A percentile compares a stretch with the other conserved stretches of the same genome.
These are phyloP conservation scores for Sinocyclocheilus rhinocerous DNA, from an alignment of 2,113 vertebrate species.

Conservation along the genomic window DNA sequence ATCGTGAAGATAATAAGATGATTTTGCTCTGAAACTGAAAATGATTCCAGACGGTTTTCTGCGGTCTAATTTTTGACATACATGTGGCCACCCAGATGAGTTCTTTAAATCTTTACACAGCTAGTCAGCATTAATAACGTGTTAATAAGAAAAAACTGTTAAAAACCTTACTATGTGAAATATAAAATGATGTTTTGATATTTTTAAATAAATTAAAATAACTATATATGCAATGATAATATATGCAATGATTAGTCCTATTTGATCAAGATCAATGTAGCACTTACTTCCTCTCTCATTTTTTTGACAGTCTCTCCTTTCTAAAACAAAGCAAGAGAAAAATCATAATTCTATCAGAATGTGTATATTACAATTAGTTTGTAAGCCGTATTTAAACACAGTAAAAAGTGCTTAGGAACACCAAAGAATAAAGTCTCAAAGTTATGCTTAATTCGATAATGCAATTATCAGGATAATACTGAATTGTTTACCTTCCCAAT, in stretches of 20 bases:
- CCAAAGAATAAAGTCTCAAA: background rate
- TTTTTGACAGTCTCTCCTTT: constrained; percentile 96
- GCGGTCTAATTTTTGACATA: background rate
- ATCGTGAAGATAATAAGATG: background rate
- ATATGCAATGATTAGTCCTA: too few species aligned
- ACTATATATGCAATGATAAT: too few species aligned
- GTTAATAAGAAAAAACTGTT: background rate
- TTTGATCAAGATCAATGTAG: background rate
- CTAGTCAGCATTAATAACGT: background rate
- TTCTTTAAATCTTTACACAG: background rate
- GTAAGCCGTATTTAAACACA: background rate
- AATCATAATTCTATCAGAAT: background rate
- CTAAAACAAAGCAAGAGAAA: constrained; percentile 66
- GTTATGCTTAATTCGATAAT: background rate
- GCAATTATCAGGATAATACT: constrained; percentile 1
- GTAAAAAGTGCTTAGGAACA: background rate
- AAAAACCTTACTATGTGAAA: background rate
- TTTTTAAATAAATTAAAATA: too few species aligned
- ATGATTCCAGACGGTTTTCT: background rate
- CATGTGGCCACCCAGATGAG: background rate
- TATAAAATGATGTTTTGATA: background rate
- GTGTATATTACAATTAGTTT: background rate
- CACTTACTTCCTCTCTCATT: constrained; percentile 92
- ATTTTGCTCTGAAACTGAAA: background rate
- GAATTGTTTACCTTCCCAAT: constrained; percentile 84